Evolutionary conservation across 2,797 vertebrate species (phyloP).

Genomic region (Centropyge bicolor): DNA sequence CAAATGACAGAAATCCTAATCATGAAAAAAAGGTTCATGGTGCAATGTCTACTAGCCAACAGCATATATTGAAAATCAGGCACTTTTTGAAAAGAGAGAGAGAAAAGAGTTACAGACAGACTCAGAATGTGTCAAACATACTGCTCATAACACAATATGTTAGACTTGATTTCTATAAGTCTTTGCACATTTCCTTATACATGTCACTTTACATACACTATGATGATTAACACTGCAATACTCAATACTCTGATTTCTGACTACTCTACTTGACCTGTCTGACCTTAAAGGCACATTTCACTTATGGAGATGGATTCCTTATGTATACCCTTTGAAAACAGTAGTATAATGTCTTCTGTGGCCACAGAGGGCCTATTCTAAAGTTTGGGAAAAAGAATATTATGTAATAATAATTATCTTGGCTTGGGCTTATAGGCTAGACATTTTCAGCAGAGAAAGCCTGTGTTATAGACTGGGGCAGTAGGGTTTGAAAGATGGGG

Average conservation of each 20-base stretch:
- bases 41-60: not conserved
- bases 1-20: not conserved
- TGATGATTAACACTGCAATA: not conserved
- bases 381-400: not conserved
- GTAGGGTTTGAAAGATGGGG: not conserved
- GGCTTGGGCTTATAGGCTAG: not conserved
- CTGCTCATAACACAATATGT: not conserved
- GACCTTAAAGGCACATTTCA: not conserved
- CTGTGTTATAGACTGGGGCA: not conserved
- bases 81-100: not conserved
- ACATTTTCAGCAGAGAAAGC: not conserved
- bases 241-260: not conserved
- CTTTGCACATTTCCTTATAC: too few species aligned
- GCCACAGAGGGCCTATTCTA: not conserved
- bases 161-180: too few species aligned
- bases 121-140: not conserved
- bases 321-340: not conserved
- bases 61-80: not conserved
- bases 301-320: not conserved
- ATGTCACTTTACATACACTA: not conserved
- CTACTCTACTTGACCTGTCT: not conserved
- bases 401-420: not conserved
- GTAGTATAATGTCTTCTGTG: not conserved
- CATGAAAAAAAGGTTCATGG: not conserved
- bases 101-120: not conserved